Conservation (phyloP, 2,888 invertebrate genomes). For the Machimus atricapillus region DNA sequence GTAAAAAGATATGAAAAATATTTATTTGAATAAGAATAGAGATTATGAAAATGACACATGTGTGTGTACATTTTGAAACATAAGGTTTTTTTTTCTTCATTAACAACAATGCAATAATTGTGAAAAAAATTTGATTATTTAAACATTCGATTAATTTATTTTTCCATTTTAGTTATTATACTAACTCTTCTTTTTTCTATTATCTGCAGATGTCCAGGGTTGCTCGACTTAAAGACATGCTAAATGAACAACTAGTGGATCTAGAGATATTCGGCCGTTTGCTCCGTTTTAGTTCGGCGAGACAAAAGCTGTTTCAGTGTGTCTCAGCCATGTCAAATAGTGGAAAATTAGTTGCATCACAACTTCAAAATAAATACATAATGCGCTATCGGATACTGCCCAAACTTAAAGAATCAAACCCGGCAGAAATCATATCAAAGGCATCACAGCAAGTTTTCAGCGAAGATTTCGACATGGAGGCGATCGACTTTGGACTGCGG, state of each 20-base stretch:
- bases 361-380: conserved; percentile 54
- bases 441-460: conserved; percentile 45
- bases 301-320: conserved; percentile 58
- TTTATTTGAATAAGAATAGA: too few relatives aligned
- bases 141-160: not conserved
- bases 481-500: conserved; percentile 58
- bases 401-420: conserved; percentile 40
- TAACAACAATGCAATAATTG: too few relatives aligned
- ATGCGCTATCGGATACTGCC: conserved; percentile 51
- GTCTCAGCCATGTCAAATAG: conserved; percentile 56
- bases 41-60: too few relatives aligned
- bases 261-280: conserved; percentile 58
- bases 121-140: not conserved
- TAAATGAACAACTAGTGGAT: conserved; percentile 58
- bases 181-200: conserved; percentile 7
- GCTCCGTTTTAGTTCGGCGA: conserved; percentile 56
- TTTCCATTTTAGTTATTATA: not conserved
- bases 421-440: conserved; percentile 44
- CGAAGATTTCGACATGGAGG: conserved; percentile 51
- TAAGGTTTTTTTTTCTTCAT: too few relatives aligned
- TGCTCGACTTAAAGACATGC: conserved; percentile 55
- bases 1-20: too few relatives aligned
- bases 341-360: conserved; percentile 54
- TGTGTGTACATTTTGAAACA: too few relatives aligned
- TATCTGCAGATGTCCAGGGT: conserved; percentile 56